Evolutionary conservation across 2,113 vertebrate genomes (phyloP), one percentile per base, ranked within the genome.

Genomic region (Corythaixoides concolor): DNA sequence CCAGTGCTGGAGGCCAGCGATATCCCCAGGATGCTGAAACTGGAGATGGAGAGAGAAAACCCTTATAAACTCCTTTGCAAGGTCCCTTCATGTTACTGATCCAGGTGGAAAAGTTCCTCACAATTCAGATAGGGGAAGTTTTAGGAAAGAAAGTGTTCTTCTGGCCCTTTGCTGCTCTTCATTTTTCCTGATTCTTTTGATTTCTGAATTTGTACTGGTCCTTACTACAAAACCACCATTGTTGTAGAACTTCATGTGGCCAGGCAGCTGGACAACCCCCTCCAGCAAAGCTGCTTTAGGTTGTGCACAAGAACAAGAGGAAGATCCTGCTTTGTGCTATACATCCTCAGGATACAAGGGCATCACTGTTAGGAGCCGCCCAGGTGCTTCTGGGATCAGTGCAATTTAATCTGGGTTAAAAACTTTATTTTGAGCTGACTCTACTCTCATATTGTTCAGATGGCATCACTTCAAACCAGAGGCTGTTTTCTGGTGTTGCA

Each of bases 11-110:
- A 96, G 91, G 87, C 79, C n/a, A 60, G 66, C 0, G 2, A 24
- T 33, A 87, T 78, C 85, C 90, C 94, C 70, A 28, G 13, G 95
- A 24, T 96, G 89, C 94, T 95, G 96, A 96, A 97, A 97, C 79
- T 82, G 91, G 96, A 97, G 96, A 87, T 66, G 86, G 62, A 85
- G 85, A 80, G 58, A 94, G 91, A 93, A 95, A 89, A 88, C 47
- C 52, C 39, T 28, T 11, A 47, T 3, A 87, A 95, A 83, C 62
- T 23, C 87, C 88, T 92, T 2, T 50, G 79, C 81, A 64, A 83
- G 77, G 83, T 79, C 66, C 83, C 80, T 75, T 52, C 79, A 6
- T 70, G 76, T 90, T 78, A n/a, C 79, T 67, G 77, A 41, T 63
- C 52, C 85, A 30, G 23, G 77, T 84, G 81, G 77, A 47, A 95